These are phyloP conservation scores for Aptenodytes forsteri DNA, from an alignment of 2,113 vertebrate species.

Conservation along the genomic window DNA sequence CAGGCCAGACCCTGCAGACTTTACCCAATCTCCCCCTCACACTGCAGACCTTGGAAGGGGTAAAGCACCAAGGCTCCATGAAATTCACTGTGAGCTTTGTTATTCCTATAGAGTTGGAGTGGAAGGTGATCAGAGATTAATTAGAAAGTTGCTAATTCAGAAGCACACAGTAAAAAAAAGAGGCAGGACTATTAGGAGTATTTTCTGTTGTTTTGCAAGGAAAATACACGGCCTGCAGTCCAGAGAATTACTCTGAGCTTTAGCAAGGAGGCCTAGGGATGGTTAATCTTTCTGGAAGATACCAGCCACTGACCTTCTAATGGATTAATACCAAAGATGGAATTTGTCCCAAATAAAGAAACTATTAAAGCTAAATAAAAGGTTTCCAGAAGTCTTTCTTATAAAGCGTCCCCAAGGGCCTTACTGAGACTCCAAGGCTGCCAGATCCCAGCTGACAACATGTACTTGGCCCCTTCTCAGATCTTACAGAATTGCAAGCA, in stretches of 20 bases:
- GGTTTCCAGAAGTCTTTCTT: background rate
- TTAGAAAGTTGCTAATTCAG: background rate
- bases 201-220: background rate
- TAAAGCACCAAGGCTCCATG: background rate
- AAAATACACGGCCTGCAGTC: background rate
- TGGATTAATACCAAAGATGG: background rate
- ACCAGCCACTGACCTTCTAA: background rate
- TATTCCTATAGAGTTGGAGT: background rate
- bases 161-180: background rate
- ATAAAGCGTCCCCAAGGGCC: background rate
- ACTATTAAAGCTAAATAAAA: background rate
- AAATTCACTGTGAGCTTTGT: background rate
- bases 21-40: background rate
- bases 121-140: background rate
- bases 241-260: background rate
- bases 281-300: background rate
- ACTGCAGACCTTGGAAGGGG: background rate
- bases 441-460: background rate
- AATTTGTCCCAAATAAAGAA: background rate
- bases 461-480: background rate
- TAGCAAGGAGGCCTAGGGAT: background rate
- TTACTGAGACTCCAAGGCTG: background rate
- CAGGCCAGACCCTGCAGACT: background rate
- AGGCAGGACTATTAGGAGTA: background rate
- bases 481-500: slow-evolving; percentile 74